A percentile compares a stretch with the other conserved stretches of the same genome.
Conservation (phyloP, 2,888 invertebrate genomes). For the Chymomyza amoena region DNA sequence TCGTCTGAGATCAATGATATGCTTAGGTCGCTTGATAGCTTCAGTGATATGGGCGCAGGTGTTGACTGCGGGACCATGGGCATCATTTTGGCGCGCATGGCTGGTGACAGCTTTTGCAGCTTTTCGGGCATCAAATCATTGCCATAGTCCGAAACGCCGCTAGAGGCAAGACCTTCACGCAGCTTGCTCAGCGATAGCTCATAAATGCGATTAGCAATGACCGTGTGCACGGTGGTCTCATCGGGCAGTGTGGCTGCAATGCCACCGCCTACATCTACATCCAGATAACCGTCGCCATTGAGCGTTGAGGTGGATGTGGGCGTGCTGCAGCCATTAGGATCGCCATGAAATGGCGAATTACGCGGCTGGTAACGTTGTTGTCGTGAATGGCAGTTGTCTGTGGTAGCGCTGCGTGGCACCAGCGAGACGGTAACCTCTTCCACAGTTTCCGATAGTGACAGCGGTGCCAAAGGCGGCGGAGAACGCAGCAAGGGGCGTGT, state of each 20-base stretch:
- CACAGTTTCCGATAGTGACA: conserved; percentile 53
- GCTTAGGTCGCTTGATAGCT: conserved; percentile 74
- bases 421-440: conserved; percentile 75
- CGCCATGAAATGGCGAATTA: conserved; percentile 4
- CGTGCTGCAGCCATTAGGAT: conserved; percentile 26
- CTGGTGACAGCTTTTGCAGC: conserved; percentile 58
- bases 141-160: conserved; percentile 71
- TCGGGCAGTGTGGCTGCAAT: conserved; percentile 64
- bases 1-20: conserved; percentile 78
- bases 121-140: conserved; percentile 59
- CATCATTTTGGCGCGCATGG: conserved; percentile 59
- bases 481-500: conserved; percentile 39
- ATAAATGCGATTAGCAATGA: conserved; percentile 76
- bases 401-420: conserved; percentile 68
- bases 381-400: conserved; percentile 59
- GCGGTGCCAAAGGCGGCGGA: conserved; percentile 65
- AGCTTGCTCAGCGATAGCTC: conserved; percentile 75
- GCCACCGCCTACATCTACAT: conserved; percentile 50
- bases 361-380: conserved; percentile 26
- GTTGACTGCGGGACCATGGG: conserved; percentile 61
- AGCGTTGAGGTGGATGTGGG: conserved; percentile 8
- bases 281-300: conserved; percentile 31
- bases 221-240: conserved; percentile 77
- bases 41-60: conserved; percentile 70
- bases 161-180: conserved; percentile 75